These are phyloP conservation scores for Plebejus argus DNA, from an alignment of 2,888 invertebrate genomes.

Conservation along the genomic window DNA sequence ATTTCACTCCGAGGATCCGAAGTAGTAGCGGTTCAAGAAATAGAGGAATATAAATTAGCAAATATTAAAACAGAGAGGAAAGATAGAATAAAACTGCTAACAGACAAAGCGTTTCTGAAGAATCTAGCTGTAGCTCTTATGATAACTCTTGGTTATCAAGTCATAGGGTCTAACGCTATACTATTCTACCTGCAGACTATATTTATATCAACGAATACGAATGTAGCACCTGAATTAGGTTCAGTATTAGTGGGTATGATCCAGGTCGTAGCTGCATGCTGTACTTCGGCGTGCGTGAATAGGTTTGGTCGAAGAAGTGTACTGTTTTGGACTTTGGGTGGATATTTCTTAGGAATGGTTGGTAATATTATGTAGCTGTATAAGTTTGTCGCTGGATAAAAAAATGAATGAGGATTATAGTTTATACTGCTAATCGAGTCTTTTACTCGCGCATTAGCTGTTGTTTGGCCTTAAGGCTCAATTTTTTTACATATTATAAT, in stretches of 20 bases:
- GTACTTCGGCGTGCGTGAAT: constrained; percentile 10
- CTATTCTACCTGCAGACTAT: constrained; percentile 32
- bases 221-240: constrained; percentile 27
- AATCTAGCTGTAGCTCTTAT: constrained; percentile 31
- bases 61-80: background rate
- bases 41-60: constrained; percentile 20
- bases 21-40: constrained; percentile 3
- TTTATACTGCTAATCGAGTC: too few relatives aligned
- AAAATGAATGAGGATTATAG: too few relatives aligned
- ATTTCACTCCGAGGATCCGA: background rate
- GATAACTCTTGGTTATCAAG: background rate
- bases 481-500: too few relatives aligned
- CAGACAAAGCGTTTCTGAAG: background rate
- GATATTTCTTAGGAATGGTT: constrained; percentile 32
- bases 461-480: too few relatives aligned
- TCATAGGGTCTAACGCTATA: constrained; percentile 25
- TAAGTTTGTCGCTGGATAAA: too few relatives aligned
- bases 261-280: constrained; percentile 10
- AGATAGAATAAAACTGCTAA: constrained; percentile 2
- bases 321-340: constrained; percentile 24
- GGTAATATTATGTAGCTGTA: background rate
- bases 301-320: constrained; percentile 16
- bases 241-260: constrained; percentile 19
- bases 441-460: too few relatives aligned
- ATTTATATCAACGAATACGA: constrained; percentile 31